A percentile compares a stretch with the other conserved stretches of the same genome.
Conservation (phyloP, 1,140 invertebrate genomes). For the Drosophila chauvacae region DNA sequence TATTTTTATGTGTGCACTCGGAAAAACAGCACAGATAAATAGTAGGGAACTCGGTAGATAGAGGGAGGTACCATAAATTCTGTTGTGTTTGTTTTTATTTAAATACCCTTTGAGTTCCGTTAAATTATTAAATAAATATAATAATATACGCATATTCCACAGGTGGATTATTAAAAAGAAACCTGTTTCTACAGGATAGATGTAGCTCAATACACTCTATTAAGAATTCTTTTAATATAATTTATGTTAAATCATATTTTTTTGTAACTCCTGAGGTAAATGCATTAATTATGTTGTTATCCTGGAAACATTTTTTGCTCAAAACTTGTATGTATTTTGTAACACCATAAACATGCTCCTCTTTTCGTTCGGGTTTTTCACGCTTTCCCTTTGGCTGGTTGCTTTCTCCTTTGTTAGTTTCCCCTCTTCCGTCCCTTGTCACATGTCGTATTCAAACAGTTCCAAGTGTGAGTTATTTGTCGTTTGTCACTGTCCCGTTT, state of each 20-base stretch:
- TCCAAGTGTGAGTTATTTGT: slow-evolving; percentile 79
- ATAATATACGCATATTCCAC: not conserved
- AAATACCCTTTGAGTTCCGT: no score
- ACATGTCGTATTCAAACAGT: slow-evolving; percentile 79
- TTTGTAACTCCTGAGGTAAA: not conserved
- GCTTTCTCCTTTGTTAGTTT: slow-evolving; percentile 28
- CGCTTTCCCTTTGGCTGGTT: slow-evolving; percentile 34
- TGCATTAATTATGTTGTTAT: not conserved
- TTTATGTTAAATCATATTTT: no score
- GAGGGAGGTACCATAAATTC: not conserved
- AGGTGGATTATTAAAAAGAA: not conserved
- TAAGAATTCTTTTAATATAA: no score
- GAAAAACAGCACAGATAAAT: slow-evolving; percentile 5
- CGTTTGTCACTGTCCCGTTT: slow-evolving; percentile 65
- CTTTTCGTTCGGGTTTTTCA: slow-evolving; percentile 19
- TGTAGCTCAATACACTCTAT: no score
- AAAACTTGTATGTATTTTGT: not conserved
- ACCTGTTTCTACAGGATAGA: no score
- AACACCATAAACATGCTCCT: slow-evolving; percentile 14
- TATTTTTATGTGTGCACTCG: slow-evolving; percentile 37
- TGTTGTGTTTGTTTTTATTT: no score
- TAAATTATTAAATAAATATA: no score
- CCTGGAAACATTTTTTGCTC: not conserved
- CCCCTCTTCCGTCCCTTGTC: slow-evolving; percentile 38
- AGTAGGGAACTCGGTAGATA: not conserved